A percentile compares a stretch with the other conserved stretches of the same genome.
phyloP scores from a whole-genome alignment of 2,797 vertebrate species.

The Todus mexicanus region DNA sequence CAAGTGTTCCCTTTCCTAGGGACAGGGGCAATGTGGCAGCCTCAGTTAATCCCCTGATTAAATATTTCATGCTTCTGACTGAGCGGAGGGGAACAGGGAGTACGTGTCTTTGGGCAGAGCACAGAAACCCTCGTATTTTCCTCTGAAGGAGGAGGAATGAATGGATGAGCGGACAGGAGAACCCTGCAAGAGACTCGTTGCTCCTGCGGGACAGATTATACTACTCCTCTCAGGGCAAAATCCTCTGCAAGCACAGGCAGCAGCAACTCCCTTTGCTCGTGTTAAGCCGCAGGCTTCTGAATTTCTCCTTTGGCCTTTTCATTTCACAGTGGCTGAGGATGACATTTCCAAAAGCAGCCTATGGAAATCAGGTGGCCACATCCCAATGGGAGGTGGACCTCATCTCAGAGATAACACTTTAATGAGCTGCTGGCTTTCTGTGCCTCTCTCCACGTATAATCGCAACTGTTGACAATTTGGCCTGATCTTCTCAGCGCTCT shows the following conservation, averaged over 20 bases:
- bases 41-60: not conserved
- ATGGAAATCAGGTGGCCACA: not conserved
- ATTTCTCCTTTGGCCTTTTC: slow-evolving; percentile 14
- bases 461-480: not conserved
- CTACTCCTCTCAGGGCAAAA: not conserved
- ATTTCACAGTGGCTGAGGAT: slow-evolving; percentile 20
- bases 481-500: not conserved
- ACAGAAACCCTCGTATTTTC: not conserved
- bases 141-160: not conserved
- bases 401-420: rapidly evolving
- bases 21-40: not conserved
- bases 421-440: not conserved
- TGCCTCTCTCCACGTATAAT: not conserved
- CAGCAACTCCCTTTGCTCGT: not conserved
- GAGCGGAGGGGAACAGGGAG: not conserved
- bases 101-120: not conserved
- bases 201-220: not conserved
- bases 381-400: not conserved
- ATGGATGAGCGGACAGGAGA: not conserved
- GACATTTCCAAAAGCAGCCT: not conserved
- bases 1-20: not conserved
- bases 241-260: not conserved
- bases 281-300: not conserved
- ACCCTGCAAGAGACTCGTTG: not conserved
- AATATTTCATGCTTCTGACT: not conserved